Percentiles rank a stretch among this genome's conserved stretches.
Conservation (phyloP, 1,140 invertebrate genomes). For the Cyrtorhinus lividipennis region DNA sequence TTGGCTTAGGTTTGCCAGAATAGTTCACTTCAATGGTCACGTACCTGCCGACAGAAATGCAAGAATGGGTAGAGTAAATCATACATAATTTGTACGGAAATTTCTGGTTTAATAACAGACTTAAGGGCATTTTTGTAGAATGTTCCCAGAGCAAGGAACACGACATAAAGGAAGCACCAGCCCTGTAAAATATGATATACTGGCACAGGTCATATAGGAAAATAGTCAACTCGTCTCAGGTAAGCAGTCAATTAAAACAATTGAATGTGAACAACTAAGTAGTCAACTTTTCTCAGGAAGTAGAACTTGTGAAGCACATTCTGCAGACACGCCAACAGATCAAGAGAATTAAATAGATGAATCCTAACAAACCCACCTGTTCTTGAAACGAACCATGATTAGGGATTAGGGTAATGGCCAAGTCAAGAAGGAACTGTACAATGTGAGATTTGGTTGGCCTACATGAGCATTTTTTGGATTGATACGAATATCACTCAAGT, state of each 20-base stretch:
- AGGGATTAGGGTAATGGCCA: too few species aligned
- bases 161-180: neutral
- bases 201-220: neutral
- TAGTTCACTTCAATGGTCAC: conserved; percentile 43
- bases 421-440: too few species aligned
- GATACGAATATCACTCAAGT: too few species aligned
- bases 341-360: too few species aligned
- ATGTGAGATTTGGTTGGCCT: too few species aligned
- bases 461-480: too few species aligned
- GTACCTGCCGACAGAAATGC: conserved; percentile 34
- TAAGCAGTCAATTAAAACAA: too few species aligned
- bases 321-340: too few species aligned
- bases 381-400: neutral
- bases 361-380: neutral
- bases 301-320: neutral
- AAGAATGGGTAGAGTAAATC: neutral
- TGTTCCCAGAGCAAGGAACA: neutral
- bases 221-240: too few species aligned
- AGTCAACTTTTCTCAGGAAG: too few species aligned
- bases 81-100: neutral
- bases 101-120: neutral
- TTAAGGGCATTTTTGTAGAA: neutral
- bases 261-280: too few species aligned
- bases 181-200: conserved; percentile 12
- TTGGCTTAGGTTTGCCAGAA: conserved; percentile 31